phyloP scores from a whole-genome alignment of 2,888 invertebrate genomes.

The Fragum sueziense region DNA sequence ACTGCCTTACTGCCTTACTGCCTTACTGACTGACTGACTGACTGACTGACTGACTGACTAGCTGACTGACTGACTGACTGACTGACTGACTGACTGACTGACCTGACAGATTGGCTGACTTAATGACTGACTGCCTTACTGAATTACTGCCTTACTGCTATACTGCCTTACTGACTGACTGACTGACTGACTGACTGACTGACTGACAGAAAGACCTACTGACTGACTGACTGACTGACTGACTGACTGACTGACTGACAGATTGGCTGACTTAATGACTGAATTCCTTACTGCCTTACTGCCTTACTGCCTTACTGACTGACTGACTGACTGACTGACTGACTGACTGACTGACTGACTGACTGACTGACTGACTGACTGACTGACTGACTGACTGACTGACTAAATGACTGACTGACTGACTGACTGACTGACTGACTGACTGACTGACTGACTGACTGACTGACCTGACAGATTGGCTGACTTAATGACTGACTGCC shows the following conservation, averaged over 20 bases:
- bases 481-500: conserved; percentile 1
- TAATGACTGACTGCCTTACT: conserved; percentile 3
- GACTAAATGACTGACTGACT: too few relatives aligned
- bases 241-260: conserved; percentile 7
- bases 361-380: conserved; percentile 1
- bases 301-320: not conserved
- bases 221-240: conserved; percentile 8
- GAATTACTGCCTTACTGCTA: too few relatives aligned
- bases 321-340: conserved; percentile 8
- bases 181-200: conserved; percentile 8
- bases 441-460: conserved; percentile 10
- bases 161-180: too few relatives aligned
- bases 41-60: too few relatives aligned
- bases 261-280: conserved; percentile 6
- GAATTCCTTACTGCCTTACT: not conserved
- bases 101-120: too few relatives aligned
- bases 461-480: too few relatives aligned
- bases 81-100: too few relatives aligned
- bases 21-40: conserved; percentile 1
- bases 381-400: conserved; percentile 5
- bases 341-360: not conserved
- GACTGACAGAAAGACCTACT: too few relatives aligned
- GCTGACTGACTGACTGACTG: too few relatives aligned
- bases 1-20: conserved; percentile 6
- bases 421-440: conserved; percentile 15